Percentiles rank a stretch among this genome's conserved stretches.
phyloP scores from a whole-genome alignment of 2,113 vertebrate species.

The Pampusana beccarii region DNA sequence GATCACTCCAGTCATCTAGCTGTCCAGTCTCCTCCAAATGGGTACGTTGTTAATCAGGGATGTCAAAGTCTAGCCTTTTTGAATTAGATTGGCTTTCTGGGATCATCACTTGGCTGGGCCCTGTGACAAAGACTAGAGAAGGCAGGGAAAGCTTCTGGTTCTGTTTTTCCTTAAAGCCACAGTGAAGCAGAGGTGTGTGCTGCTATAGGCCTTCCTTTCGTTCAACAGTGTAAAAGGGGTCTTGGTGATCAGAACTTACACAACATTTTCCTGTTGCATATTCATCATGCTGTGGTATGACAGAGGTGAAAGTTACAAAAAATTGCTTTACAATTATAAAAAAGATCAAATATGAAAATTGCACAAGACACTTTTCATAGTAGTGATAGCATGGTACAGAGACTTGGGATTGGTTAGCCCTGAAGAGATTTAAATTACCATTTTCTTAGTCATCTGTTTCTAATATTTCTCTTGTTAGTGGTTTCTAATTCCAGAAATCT shows the following conservation, averaged over 20 bases:
- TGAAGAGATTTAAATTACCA: background rate
- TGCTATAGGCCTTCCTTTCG: background rate
- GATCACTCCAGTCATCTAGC: background rate
- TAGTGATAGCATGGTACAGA: background rate
- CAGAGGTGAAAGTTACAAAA: background rate
- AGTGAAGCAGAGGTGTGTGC: background rate
- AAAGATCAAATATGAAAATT: background rate
- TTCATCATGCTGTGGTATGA: background rate
- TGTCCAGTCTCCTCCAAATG: slow-evolving; percentile 5
- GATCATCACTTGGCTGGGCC: background rate
- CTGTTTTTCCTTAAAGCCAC: background rate
- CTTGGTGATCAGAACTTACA: background rate
- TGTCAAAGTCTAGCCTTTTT: slow-evolving; percentile 12
- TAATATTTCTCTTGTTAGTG: background rate
- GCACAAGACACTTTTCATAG: background rate
- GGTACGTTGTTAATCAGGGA: slow-evolving; percentile 32
- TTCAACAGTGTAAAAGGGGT: background rate
- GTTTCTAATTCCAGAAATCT: background rate
- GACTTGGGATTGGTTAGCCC: background rate
- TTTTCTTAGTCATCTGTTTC: background rate
- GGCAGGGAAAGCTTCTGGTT: background rate
- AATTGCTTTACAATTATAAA: background rate
- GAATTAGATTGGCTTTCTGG: slow-evolving; percentile 22
- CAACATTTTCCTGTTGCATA: background rate
- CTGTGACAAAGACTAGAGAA: background rate